phyloP scores from a whole-genome alignment of 2,113 vertebrate genomes.

The Hemiprocne comata region DNA sequence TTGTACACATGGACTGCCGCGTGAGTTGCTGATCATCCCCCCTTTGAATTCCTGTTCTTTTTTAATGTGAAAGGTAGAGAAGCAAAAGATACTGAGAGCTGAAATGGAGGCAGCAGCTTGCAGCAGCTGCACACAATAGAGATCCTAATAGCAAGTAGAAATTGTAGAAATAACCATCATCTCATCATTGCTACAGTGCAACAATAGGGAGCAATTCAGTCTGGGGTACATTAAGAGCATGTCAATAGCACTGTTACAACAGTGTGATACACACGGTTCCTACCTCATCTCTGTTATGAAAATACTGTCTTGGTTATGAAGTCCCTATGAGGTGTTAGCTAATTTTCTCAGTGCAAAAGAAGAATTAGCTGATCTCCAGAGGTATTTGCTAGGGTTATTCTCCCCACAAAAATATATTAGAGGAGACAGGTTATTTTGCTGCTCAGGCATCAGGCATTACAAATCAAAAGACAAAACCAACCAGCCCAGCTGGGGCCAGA shows the following conservation, averaged over 20 bases:
- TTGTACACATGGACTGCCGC: not conserved
- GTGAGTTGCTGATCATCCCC: not conserved
- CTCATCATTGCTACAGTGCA: not conserved
- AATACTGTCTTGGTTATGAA: not conserved
- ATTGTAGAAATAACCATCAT: not conserved
- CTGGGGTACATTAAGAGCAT: not conserved
- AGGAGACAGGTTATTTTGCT: not conserved
- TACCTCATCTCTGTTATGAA: not conserved
- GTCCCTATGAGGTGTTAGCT: not conserved
- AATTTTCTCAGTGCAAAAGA: not conserved
- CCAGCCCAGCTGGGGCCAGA: not conserved
- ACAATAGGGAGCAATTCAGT: not conserved
- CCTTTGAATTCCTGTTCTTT: not conserved
- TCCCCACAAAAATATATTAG: not conserved
- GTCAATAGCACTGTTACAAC: not conserved
- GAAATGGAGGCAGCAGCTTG: not conserved
- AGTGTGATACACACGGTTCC: not conserved
- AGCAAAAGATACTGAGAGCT: not conserved
- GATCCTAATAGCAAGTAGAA: not conserved
- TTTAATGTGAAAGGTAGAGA: not conserved
- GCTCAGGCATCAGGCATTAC: not conserved
- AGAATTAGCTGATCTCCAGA: not conserved
- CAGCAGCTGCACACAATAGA: slow-evolving; percentile 17
- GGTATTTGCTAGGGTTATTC: not conserved
- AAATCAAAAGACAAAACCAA: not conserved